Conservation (phyloP, 1,140 invertebrate species). For the Dryas iulia region DNA sequence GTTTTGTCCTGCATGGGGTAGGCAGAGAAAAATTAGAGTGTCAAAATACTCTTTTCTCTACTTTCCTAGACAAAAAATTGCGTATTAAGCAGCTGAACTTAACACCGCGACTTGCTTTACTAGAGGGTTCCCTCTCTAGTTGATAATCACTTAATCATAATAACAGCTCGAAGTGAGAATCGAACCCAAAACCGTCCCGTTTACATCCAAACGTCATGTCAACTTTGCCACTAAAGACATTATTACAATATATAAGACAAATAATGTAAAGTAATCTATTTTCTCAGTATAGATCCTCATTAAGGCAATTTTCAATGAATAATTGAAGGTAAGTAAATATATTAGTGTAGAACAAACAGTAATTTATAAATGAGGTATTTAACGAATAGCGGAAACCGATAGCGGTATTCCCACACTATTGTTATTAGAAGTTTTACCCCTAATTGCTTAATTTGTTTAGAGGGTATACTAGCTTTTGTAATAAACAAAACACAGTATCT, state of each 20-base stretch:
- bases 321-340: not conserved
- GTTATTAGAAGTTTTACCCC: not conserved
- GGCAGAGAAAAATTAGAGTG: not conserved
- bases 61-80: not conserved
- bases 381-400: not conserved
- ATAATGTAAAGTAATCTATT: not conserved
- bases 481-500: too few relatives aligned
- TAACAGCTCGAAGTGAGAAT: not conserved
- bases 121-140: too few relatives aligned
- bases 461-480: too few relatives aligned
- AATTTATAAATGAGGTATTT: not conserved
- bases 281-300: not conserved
- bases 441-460: not conserved
- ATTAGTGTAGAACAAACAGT: not conserved
- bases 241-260: not conserved
- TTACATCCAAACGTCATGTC: not conserved
- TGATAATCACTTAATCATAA: too few relatives aligned
- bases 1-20: too few relatives aligned
- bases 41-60: not conserved
- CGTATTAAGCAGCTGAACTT: not conserved
- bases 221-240: not conserved
- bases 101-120: not conserved
- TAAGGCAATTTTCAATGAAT: not conserved
- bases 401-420: not conserved
- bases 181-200: not conserved